Evolutionary conservation across 1,140 invertebrate species (phyloP).

Genomic region (Whitmania pigra): DNA sequence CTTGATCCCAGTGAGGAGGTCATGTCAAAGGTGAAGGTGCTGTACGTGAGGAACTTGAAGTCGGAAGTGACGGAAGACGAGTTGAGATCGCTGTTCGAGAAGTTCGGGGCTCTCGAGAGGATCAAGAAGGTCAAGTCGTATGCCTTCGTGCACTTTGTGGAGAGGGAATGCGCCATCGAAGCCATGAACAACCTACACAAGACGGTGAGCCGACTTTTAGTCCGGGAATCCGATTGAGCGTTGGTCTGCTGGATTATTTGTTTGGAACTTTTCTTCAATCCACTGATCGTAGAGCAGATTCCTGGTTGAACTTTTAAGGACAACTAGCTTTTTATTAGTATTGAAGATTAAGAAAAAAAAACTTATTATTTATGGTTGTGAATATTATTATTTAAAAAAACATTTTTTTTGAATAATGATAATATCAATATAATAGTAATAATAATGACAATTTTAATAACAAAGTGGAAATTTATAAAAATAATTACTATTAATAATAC

Average conservation of each 20-base stretch:
- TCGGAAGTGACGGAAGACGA: conserved; percentile 90
- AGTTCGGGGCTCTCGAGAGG: conserved; percentile 83
- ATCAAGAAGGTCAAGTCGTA: conserved; percentile 99
- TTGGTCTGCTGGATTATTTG: no score
- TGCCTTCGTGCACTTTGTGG: conserved; percentile 97
- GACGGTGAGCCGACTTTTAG: conserved; percentile 46
- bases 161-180: conserved; percentile 84
- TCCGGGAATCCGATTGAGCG: no score
- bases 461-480: no score
- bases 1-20: conserved; percentile 91
- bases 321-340: no score
- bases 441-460: no score
- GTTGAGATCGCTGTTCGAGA: conserved; percentile 82
- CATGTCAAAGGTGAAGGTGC: conserved; percentile 96
- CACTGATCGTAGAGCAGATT: no score
- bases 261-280: no score
- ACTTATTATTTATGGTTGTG: neutral
- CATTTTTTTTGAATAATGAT: no score
- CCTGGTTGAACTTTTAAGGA: no score
- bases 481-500: no score
- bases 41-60: conserved; percentile 92
- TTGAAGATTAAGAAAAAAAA: neutral
- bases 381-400: neutral
- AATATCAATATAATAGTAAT: no score
- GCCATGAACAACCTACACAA: conserved; percentile 89